phyloP scores from a whole-genome alignment of 2,888 invertebrate genomes.

The Poecilobothrus nobilitatus region DNA sequence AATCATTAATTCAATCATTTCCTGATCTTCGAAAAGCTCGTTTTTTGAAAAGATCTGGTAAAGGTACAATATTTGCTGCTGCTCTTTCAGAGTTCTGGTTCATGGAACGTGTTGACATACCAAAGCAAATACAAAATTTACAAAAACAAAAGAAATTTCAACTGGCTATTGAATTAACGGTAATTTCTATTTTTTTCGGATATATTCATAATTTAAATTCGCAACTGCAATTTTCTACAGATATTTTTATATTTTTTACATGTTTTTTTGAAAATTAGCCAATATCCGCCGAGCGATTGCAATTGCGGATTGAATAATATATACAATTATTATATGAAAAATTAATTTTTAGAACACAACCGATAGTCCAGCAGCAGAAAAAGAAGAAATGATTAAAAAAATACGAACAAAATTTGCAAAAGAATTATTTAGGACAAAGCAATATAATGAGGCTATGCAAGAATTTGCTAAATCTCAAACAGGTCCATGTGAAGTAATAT shows the following conservation, averaged over 20 bases:
- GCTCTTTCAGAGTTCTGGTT: conserved; percentile 86
- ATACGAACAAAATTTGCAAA: conserved; percentile 87
- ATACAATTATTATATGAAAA: no score
- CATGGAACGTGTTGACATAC: conserved; percentile 69
- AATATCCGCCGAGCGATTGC: no score
- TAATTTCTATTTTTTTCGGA: conserved; percentile 43
- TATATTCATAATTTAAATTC: neutral
- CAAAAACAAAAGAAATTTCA: conserved; percentile 88
- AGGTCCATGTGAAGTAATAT: conserved; percentile 92
- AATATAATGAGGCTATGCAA: conserved; percentile 83
- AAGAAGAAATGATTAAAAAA: conserved; percentile 68
- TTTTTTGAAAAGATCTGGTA: conserved; percentile 62
- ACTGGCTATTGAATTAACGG: conserved; percentile 82
- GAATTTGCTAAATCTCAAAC: conserved; percentile 83
- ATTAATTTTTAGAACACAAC: conserved; percentile 61
- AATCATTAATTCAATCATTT: conserved; percentile 63
- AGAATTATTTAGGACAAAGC: conserved; percentile 80
- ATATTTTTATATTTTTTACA: neutral
- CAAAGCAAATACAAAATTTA: conserved; percentile 74
- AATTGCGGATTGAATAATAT: no score
- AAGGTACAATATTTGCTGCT: conserved; percentile 77
- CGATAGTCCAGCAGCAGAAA: conserved; percentile 71
- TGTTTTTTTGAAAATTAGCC: no score
- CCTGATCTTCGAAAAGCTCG: conserved; percentile 65
- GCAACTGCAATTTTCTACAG: no score